phyloP scores from a whole-genome alignment of 2,888 invertebrate species.

The Lucinisca nassula region DNA sequence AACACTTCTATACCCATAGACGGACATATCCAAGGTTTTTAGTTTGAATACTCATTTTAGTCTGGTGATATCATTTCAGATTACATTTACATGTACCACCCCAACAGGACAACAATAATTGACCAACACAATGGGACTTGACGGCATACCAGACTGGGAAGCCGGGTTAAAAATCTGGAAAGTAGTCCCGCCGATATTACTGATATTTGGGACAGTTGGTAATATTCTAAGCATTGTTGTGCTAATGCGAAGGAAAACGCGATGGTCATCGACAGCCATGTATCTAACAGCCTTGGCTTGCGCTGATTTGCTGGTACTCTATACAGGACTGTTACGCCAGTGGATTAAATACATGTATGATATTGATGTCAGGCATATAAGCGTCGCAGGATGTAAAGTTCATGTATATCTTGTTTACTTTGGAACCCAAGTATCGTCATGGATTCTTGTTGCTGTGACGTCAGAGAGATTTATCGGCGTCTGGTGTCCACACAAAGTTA shows the following conservation, averaged over 20 bases:
- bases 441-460: slow-evolving; percentile 83
- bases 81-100: no score
- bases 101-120: no score
- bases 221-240: slow-evolving; percentile 78
- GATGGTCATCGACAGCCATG: slow-evolving; percentile 72
- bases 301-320: slow-evolving; percentile 76
- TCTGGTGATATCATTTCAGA: no score
- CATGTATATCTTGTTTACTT: slow-evolving; percentile 78
- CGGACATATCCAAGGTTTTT: no score
- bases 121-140: background rate
- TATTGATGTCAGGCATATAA: slow-evolving; percentile 70
- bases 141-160: slow-evolving; percentile 27
- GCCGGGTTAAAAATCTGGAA: slow-evolving; percentile 62
- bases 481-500: slow-evolving; percentile 79
- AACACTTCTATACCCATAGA: no score
- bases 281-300: slow-evolving; percentile 78
- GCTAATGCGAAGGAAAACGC: slow-evolving; percentile 63
- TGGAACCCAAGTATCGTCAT: slow-evolving; percentile 77
- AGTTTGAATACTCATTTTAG: no score
- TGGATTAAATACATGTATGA: slow-evolving; percentile 65
- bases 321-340: slow-evolving; percentile 77
- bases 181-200: slow-evolving; percentile 72
- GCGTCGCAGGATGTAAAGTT: slow-evolving; percentile 69
- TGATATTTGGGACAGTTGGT: slow-evolving; percentile 77
- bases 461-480: slow-evolving; percentile 80